These are phyloP conservation scores for Plagodis pulveraria DNA, from an alignment of 2,888 invertebrate genomes.

Conservation along the genomic window DNA sequence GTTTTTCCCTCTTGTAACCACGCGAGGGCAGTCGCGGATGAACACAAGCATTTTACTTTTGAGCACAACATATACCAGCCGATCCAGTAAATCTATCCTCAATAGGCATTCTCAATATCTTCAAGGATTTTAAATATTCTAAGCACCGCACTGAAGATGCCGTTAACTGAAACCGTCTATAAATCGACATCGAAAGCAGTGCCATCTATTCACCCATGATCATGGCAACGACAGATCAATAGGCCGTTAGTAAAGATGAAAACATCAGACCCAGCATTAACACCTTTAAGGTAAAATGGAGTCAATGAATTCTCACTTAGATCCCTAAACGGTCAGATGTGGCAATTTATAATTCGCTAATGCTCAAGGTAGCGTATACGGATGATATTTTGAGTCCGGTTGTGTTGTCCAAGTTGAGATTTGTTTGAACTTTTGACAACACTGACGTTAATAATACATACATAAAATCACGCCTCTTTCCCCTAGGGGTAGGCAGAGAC, in stretches of 20 bases:
- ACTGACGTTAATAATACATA: too few relatives aligned
- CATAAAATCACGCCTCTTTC: too few relatives aligned
- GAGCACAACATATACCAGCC: too few relatives aligned
- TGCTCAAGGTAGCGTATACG: conserved; percentile 8
- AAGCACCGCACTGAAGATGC: not conserved
- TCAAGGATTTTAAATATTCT: not conserved
- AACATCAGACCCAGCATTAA: conserved; percentile 45
- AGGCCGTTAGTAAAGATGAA: conserved; percentile 50
- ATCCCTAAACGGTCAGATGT: conserved; percentile 45
- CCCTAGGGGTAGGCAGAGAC: too few relatives aligned
- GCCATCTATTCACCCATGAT: conserved; percentile 19
- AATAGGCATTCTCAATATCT: too few relatives aligned
- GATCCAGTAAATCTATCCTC: too few relatives aligned
- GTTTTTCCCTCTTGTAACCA: too few relatives aligned
- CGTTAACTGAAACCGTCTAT: conserved; percentile 11
- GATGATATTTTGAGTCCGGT: too few relatives aligned
- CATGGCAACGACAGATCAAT: conserved; percentile 53
- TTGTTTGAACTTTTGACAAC: too few relatives aligned
- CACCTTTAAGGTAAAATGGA: conserved; percentile 48
- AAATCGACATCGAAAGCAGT: conserved; percentile 15
- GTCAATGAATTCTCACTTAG: conserved; percentile 39
- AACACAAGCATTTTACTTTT: too few relatives aligned
- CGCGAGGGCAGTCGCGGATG: too few relatives aligned
- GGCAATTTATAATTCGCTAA: conserved; percentile 35
- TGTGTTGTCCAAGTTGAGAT: too few relatives aligned